These are phyloP conservation scores for Volucella inanis DNA, from an alignment of 2,888 invertebrate genomes.

Conservation along the genomic window DNA sequence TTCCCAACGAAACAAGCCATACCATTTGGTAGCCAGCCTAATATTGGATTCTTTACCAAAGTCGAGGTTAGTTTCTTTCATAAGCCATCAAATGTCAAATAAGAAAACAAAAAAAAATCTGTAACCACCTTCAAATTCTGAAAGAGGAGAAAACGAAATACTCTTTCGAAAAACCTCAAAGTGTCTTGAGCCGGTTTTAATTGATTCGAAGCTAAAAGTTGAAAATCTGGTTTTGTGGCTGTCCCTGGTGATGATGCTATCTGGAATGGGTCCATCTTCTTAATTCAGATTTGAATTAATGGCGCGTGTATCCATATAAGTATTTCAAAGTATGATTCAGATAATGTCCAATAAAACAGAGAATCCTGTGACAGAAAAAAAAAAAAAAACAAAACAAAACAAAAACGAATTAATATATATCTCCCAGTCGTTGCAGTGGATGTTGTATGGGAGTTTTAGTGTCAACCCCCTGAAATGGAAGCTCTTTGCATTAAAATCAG, in stretches of 20 bases:
- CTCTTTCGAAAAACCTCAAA: constrained; percentile 12
- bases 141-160: background rate
- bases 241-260: constrained; percentile 2
- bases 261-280: constrained; percentile 58
- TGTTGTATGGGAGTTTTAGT: constrained; percentile 53
- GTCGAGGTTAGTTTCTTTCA: constrained; percentile 37
- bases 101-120: constrained; percentile 38
- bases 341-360: constrained; percentile 35
- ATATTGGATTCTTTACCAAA: constrained; percentile 14
- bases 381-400: constrained; percentile 29
- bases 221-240: constrained; percentile 55
- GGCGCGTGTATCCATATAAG: constrained; percentile 21
- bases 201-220: constrained; percentile 49
- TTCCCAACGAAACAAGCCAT: constrained; percentile 10
- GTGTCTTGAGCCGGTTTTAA: constrained; percentile 48
- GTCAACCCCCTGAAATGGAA: constrained; percentile 60
- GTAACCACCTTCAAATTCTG: constrained; percentile 46
- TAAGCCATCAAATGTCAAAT: constrained; percentile 40
- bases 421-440: constrained; percentile 51
- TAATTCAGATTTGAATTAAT: constrained; percentile 48
- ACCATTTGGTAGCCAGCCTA: too few species aligned
- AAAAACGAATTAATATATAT: constrained; percentile 69
- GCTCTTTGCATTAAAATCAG: constrained; percentile 62
- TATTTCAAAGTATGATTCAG: constrained; percentile 25
- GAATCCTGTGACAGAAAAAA: constrained; percentile 34